These are phyloP conservation scores for mouse (Mus musculus) DNA, from an alignment of 2,113 vertebrate species.

Conservation along the genomic window GRCm39 chr7:6450001-6450500, in stretches of 20 bases:
- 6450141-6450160: no score
- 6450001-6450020: neutral
- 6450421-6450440: neutral
- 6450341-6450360: neutral
- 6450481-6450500: neutral
- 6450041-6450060: constrained; percentile 4
- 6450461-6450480: neutral
- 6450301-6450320: neutral
- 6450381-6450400: neutral
- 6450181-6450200: no score
- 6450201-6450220: neutral
- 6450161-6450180: no score
- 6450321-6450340: neutral
- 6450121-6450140: neutral
- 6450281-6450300: neutral
- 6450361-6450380: neutral
- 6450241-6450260: neutral
- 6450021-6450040: neutral
- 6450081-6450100: neutral
- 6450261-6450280: neutral
- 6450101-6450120: neutral
- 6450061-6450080: neutral
- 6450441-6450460: neutral
- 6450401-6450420: neutral
- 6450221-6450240: neutral